phyloP scores from a whole-genome alignment of 2,113 vertebrate genomes.

The Brienomyrus brachyistius region DNA sequence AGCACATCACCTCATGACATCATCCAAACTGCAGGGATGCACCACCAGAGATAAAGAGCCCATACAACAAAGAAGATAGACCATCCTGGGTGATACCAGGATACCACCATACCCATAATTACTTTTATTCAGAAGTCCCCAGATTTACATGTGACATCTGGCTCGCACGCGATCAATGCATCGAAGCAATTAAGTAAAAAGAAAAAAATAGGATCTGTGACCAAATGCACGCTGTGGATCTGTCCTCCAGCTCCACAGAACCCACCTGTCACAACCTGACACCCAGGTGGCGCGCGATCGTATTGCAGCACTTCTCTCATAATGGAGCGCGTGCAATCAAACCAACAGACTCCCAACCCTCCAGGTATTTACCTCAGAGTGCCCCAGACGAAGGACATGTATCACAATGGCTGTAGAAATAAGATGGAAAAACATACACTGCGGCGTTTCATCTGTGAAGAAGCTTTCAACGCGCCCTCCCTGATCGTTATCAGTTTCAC shows the following conservation, averaged over 20 bases:
- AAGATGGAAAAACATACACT: background rate
- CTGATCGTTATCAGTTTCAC: background rate
- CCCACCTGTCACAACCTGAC: slow-evolving; percentile 13
- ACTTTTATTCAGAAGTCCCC: background rate
- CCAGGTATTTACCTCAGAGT: background rate
- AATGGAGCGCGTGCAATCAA: slow-evolving; percentile 2
- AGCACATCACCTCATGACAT: slow-evolving; percentile 34
- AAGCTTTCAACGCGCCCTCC: background rate
- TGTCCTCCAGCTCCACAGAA: background rate
- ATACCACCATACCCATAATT: background rate
- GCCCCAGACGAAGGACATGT: background rate
- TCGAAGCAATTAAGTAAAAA: background rate
- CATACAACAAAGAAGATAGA: background rate
- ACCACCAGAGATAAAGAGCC: background rate
- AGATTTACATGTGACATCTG: slow-evolving; percentile 1
- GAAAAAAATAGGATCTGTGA: background rate
- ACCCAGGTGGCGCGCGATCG: background rate
- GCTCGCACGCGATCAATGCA: background rate
- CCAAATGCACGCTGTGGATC: background rate
- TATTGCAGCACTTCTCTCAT: background rate
- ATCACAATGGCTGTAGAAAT: background rate
- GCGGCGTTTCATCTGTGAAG: background rate
- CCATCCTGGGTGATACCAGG: background rate
- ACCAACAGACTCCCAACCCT: background rate
- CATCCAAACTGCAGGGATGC: background rate